Conservation (phyloP, 2,888 invertebrate species). For the Protonemura montana region DNA sequence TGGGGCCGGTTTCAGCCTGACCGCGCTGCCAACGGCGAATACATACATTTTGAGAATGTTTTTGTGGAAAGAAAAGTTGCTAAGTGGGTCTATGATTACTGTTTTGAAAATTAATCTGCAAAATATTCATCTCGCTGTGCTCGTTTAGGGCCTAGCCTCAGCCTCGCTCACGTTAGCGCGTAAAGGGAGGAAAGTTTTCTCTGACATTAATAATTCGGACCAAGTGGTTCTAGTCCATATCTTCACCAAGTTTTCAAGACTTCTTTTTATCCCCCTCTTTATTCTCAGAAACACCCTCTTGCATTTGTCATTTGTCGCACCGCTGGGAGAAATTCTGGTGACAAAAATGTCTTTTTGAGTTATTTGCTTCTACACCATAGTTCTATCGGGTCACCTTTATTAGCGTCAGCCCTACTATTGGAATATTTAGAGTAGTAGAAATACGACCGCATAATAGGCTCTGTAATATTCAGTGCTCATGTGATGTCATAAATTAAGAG, state of each 20-base stretch:
- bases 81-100: neutral
- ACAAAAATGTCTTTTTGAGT: conserved; percentile 39
- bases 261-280: conserved; percentile 37
- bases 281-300: conserved; percentile 23
- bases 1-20: neutral
- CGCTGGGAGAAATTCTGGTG: conserved; percentile 37
- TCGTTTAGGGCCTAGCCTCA: neutral
- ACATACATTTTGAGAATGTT: neutral
- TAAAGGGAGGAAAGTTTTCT: conserved; percentile 13
- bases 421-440: conserved; percentile 42
- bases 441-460: conserved; percentile 32
- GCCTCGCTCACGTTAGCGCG: neutral
- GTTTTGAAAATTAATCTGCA: neutral
- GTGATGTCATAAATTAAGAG: conserved; percentile 31
- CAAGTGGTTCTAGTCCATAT: conserved; percentile 44
- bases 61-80: neutral
- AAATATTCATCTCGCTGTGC: neutral
- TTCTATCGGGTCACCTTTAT: conserved; percentile 42
- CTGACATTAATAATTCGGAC: conserved; percentile 43
- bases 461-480: conserved; percentile 28
- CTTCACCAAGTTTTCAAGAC: conserved; percentile 42
- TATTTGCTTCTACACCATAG: conserved; percentile 14
- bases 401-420: conserved; percentile 40
- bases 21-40: neutral
- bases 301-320: conserved; percentile 45